phyloP scores from a whole-genome alignment of 2,888 invertebrate genomes.

The Xanthorhoe spadicearia region DNA sequence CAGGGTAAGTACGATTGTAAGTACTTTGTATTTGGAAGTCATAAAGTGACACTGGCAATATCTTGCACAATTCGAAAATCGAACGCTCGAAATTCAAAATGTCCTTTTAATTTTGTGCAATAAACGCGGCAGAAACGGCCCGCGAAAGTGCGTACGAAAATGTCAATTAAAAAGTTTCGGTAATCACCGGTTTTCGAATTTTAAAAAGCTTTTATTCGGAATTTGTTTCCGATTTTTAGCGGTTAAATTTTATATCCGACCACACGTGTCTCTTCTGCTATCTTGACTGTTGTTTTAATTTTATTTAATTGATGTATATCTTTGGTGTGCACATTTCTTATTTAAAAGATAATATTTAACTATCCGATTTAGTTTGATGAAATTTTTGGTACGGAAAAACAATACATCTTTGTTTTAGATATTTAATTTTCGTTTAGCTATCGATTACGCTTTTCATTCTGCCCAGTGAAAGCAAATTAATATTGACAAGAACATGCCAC shows the following conservation, averaged over 20 bases:
- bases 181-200: conserved; percentile 38
- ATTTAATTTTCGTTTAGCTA: too few relatives aligned
- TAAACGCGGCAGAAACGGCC: conserved; percentile 34
- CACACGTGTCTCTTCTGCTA: neutral
- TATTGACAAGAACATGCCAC: too few relatives aligned
- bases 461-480: too few relatives aligned
- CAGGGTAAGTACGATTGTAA: too few relatives aligned
- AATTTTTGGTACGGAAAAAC: too few relatives aligned
- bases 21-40: conserved; percentile 1
- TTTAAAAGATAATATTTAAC: too few relatives aligned
- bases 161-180: conserved; percentile 51
- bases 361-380: too few relatives aligned
- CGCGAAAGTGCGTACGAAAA: conserved; percentile 55
- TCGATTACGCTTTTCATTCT: too few relatives aligned
- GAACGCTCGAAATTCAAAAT: conserved; percentile 44
- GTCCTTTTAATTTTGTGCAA: conserved; percentile 56
- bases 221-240: neutral
- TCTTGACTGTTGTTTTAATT: neutral
- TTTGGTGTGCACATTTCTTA: too few relatives aligned
- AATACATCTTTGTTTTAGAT: too few relatives aligned
- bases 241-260: neutral
- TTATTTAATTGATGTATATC: too few relatives aligned
- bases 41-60: neutral
- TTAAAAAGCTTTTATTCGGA: conserved; percentile 23
- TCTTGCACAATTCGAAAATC: conserved; percentile 31